Evolutionary conservation across 92 coral and sea anemone species (phyloP), one percentile per base, ranked within the genome.

Genomic region (Paragorgia papillata): DNA sequence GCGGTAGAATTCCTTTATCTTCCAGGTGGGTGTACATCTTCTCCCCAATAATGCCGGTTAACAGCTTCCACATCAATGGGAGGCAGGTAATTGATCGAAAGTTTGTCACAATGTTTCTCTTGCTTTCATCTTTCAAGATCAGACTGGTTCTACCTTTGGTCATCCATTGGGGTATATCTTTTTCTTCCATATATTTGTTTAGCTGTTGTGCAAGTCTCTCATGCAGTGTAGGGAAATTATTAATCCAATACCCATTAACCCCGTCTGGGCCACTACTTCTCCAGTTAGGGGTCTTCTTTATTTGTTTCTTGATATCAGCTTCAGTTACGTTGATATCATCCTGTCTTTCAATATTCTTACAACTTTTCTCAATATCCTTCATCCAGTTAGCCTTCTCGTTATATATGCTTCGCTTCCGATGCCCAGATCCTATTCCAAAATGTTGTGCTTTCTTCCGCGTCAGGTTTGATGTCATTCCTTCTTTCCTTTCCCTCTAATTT

Each of bases 41-140:
- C 25, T 69, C 73, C n/a, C 53, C 83, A 29, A 84, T 35, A 30
- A 31, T 68, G 12, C 80, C 80, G 31, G 57, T 79, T 40, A 84
- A 37, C 76, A 77, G 50, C 66, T 78, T 83, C 79, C 87, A 79
- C 79, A 71, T 80, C n/a, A 78, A 50, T 46, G 84, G 79, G 17
- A 83, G 87, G 49, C 87, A 83, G 34, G 87, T 76, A 14, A 76
- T 76, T 32, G n/a, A n/a, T n/a, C n/a, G n/a, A n/a, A n/a, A n/a
- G n/a, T n/a, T n/a, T n/a, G n/a, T n/a, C n/a, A n/a, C n/a, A n/a
- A n/a, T n/a, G n/a, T n/a, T n/a, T n/a, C n/a, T n/a, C n/a, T n/a
- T n/a, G 82, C 68, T 51, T n/a, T n/a, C 58, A 41, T 84, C 85
- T 67, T 79, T 79, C 43, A 58, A 1, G 34, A 53, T 32, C 19